Evolutionary conservation across 2,888 invertebrate species (phyloP).

Genomic region (Cheilosia scutellata): DNA sequence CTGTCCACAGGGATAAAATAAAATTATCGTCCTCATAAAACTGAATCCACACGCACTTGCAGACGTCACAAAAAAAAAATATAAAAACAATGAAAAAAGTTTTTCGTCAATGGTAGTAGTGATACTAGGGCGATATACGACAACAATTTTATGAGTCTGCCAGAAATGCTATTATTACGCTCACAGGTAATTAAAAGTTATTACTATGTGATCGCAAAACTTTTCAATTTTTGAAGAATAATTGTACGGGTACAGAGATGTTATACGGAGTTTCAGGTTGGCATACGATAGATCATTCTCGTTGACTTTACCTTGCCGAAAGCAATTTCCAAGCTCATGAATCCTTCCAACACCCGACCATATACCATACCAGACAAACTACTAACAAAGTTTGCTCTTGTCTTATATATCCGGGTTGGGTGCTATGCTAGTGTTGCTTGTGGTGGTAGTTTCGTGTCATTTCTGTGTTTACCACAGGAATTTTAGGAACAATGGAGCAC

Average conservation of each 20-base stretch:
- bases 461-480: too few relatives aligned
- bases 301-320: too few relatives aligned
- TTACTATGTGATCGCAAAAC: conserved; percentile 44
- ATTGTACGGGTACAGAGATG: not conserved
- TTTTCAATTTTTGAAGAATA: conserved; percentile 13
- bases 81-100: not conserved
- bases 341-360: too few relatives aligned
- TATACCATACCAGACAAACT: too few relatives aligned
- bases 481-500: too few relatives aligned
- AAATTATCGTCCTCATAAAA: conserved; percentile 34
- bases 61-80: conserved; percentile 1
- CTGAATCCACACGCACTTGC: too few relatives aligned
- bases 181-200: conserved; percentile 57
- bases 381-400: too few relatives aligned
- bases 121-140: not conserved
- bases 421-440: too few relatives aligned
- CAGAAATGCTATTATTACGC: conserved; percentile 12
- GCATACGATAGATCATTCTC: too few relatives aligned
- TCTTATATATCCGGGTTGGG: too few relatives aligned
- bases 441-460: too few relatives aligned
- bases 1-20: conserved; percentile 20
- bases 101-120: not conserved
- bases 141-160: not conserved
- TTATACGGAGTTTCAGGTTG: not conserved
- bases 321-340: too few relatives aligned